Evolutionary conservation across 2,888 invertebrate genomes (phyloP).

Genomic region (Yponomeuta plumbellus): DNA sequence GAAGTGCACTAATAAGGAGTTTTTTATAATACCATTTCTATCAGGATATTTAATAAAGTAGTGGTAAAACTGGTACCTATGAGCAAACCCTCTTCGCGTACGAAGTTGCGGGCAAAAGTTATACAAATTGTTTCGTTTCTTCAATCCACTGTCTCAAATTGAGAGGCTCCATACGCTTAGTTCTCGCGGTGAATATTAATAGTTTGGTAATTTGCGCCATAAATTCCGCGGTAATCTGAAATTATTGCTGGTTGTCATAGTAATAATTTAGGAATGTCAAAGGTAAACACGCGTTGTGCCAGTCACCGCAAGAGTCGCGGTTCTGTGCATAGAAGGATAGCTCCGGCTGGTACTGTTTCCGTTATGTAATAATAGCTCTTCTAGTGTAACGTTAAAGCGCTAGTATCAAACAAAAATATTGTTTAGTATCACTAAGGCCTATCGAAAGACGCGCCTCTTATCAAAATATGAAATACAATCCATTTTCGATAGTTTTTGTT

Average conservation of each 20-base stretch:
- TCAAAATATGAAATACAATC: too few species aligned
- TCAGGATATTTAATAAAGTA: too few species aligned
- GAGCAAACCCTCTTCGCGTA: too few species aligned
- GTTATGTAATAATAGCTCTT: too few species aligned
- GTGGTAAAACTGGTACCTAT: too few species aligned
- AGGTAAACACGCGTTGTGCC: slow-evolving; percentile 6
- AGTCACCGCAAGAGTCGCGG: neutral
- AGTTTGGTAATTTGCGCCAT: slow-evolving; percentile 26
- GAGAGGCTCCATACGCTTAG: neutral
- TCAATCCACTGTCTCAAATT: neutral
- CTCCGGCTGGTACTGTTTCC: neutral
- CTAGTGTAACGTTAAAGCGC: neutral
- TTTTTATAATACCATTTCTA: too few species aligned
- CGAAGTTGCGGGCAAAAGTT: neutral
- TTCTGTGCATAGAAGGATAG: neutral
- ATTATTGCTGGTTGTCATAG: slow-evolving; percentile 8
- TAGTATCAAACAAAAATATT: too few species aligned
- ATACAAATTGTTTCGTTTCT: neutral
- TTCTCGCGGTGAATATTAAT: neutral
- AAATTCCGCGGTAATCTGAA: slow-evolving; percentile 32
- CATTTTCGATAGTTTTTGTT: too few species aligned
- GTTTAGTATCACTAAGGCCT: too few species aligned
- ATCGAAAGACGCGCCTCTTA: too few species aligned
- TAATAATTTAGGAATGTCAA: slow-evolving; percentile 2
- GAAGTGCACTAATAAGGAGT: too few species aligned